Percentiles rank a stretch among this genome's conserved stretches.
Evolutionary conservation across 1,140 invertebrate species (phyloP).

Genomic region (Pteromalus puparum): DNA sequence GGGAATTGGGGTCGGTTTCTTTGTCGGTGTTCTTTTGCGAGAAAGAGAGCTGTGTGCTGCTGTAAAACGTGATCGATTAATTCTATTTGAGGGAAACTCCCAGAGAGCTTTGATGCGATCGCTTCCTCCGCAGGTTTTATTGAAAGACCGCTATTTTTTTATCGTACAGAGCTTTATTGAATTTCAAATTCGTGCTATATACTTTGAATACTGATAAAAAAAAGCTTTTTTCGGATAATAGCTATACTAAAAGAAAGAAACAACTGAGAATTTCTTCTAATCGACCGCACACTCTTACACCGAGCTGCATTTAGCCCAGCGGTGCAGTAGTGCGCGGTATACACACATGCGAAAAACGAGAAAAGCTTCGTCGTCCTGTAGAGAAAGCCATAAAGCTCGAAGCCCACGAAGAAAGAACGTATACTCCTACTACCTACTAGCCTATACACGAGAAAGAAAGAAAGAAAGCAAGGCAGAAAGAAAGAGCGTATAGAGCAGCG

Average conservation of each 20-base stretch:
- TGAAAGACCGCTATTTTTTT: no score
- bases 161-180: no score
- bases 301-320: no score
- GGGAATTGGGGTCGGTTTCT: neutral
- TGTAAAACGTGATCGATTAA: neutral
- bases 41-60: no score
- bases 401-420: neutral
- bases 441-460: neutral
- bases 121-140: neutral
- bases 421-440: neutral
- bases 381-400: neutral
- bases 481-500: neutral
- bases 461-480: neutral
- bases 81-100: neutral
- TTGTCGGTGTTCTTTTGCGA: neutral
- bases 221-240: no score
- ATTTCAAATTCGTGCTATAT: no score
- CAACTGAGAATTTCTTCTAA: no score
- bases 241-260: no score
- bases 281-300: no score
- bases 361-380: neutral
- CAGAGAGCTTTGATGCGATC: neutral
- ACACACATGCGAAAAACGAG: neutral
- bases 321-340: no score
- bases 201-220: no score